Conservation (phyloP, 2,888 invertebrate species). For the Platerodrilus igneus region DNA sequence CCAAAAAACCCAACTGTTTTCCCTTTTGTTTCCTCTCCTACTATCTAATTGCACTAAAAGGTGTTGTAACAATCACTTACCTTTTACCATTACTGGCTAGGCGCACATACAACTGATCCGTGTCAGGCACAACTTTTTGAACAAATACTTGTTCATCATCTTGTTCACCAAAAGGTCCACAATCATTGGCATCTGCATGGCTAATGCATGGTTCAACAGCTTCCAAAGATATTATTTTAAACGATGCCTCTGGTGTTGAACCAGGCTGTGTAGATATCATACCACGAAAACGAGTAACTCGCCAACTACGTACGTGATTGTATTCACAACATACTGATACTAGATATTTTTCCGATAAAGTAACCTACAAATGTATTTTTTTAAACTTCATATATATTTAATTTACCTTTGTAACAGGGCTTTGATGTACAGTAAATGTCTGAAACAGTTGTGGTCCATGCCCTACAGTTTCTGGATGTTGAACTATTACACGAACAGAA, state of each 20-base stretch:
- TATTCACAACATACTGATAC: slow-evolving; percentile 97
- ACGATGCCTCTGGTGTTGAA: slow-evolving; percentile 94
- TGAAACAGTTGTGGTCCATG: slow-evolving; percentile 98
- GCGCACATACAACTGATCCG: slow-evolving; percentile 89
- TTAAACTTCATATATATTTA: slow-evolving; percentile 5
- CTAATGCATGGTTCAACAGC: slow-evolving; percentile 62
- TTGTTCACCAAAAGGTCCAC: slow-evolving; percentile 94
- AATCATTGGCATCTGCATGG: slow-evolving; percentile 61
- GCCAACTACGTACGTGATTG: slow-evolving; percentile 97
- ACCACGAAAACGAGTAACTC: slow-evolving; percentile 92
- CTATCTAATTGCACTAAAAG: slow-evolving; percentile 44
- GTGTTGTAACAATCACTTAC: slow-evolving; percentile 45
- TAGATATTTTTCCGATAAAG: slow-evolving; percentile 90
- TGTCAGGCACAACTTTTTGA: slow-evolving; percentile 96
- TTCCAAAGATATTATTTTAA: slow-evolving; percentile 86
- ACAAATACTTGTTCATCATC: slow-evolving; percentile 98
- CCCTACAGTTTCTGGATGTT: slow-evolving; percentile 98
- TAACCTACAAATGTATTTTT: slow-evolving; percentile 57
- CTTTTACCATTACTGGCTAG: slow-evolving; percentile 92
- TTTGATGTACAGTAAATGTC: slow-evolving; percentile 95
- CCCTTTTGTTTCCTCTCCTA: too few relatives aligned
- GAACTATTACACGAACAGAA: slow-evolving; percentile 94
- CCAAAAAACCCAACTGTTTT: too few relatives aligned
- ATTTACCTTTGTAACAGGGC: slow-evolving; percentile 84
- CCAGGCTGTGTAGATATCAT: slow-evolving; percentile 99